Evolutionary conservation across 1,140 invertebrate genomes (phyloP), one percentile per base, ranked within the genome.

Genomic region (Branchinecta lindahli): DNA sequence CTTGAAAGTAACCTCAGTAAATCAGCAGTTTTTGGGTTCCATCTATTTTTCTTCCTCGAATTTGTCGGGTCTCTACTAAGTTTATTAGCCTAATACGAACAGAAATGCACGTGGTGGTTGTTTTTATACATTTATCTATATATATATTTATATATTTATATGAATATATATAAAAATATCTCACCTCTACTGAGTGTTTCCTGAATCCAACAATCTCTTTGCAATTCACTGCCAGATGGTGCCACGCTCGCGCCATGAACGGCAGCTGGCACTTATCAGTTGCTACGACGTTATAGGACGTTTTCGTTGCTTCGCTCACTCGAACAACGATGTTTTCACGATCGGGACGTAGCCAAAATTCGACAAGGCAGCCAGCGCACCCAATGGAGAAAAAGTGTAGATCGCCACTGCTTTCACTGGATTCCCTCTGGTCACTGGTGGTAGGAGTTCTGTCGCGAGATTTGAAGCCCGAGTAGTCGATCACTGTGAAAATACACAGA

Each of bases 161-260:
- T 33, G 5, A 1, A 1, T 33, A 33, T 33, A 33, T 33, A 33
- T 33, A 33, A 1, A 33, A 61, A 61, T 15, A 61, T 20, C 12
- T 61, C 18, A 61, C 52, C 52, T 61, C 52, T 15, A 61, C 52
- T 61, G 52, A 61, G 18, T 61, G 52, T 61, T 61, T 61, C 18
- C 52, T 61, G 18, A 61, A 61, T 61, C 52, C 52, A 15, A 61
- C 52, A 61, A 61, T 20, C 18, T 61, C 52, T 61, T 20, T 61
- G 52, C 52, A 61, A 20, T 61, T 61, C 12, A 61, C 52, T 12
- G 52, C 52, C 52, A 61, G 52, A 61, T 61, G 52, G 18, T 61
- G 52, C 52, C 52, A 61, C 52, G 52, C 52, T 20, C 52, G 52
- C 12, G 52, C 18, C 52, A 61, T 61, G 52, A 61, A 61, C 12